Conservation (phyloP, 2,113 vertebrate species). For the Polypterus senegalus region DNA sequence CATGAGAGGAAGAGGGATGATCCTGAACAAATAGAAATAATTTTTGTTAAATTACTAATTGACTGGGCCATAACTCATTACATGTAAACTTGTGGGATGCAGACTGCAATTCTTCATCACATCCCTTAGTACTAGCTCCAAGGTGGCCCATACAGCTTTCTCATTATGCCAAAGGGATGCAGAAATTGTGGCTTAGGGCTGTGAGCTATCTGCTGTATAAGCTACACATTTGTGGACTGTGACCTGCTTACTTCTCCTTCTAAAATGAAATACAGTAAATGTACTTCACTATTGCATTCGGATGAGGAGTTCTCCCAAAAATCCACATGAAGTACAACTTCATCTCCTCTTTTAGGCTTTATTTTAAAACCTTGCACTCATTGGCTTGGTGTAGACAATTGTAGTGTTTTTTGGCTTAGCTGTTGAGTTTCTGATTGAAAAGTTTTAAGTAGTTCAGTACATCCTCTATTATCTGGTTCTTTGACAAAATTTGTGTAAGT, state of each 20-base stretch:
- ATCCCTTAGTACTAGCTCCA: constrained; percentile 9
- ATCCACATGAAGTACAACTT: background rate
- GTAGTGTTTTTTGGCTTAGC: constrained; percentile 12
- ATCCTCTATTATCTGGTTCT: constrained; percentile 1
- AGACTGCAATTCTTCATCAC: constrained; percentile 1
- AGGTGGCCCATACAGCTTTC: constrained; percentile 11
- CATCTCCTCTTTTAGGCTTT: constrained; percentile 7
- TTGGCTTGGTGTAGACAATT: constrained; percentile 17
- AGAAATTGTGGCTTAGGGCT: constrained; percentile 13
- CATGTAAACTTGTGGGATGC: constrained; percentile 11
- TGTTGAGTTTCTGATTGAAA: constrained; percentile 12
- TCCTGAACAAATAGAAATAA: constrained; percentile 9
- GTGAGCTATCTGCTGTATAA: constrained; percentile 1
- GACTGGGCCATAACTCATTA: constrained; percentile 12
- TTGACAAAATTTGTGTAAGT: constrained; percentile 11
- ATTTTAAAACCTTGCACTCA: constrained; percentile 8
- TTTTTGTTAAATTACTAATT: constrained; percentile 11
- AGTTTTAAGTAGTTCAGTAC: background rate
- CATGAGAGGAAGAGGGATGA: constrained; percentile 12
- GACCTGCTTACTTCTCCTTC: constrained; percentile 15
- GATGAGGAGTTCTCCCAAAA: constrained; percentile 9
- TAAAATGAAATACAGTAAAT: constrained; percentile 12
- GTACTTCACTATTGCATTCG: constrained; percentile 11
- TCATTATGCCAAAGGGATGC: constrained; percentile 12
- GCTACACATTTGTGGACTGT: constrained; percentile 13